phyloP scores from a whole-genome alignment of 1,140 invertebrate species.

The Apis florea region DNA sequence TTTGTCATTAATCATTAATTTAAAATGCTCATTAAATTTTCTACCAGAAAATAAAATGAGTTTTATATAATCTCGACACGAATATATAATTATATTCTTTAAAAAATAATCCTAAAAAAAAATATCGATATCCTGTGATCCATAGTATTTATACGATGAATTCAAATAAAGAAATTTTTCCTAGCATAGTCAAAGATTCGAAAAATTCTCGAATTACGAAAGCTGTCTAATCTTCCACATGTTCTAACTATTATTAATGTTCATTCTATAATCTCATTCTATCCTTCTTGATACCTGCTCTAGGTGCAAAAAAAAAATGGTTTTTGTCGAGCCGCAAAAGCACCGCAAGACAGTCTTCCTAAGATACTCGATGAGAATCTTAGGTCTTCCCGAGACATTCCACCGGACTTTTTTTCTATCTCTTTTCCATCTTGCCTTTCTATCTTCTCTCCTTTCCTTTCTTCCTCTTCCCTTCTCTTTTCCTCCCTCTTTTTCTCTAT shows the following conservation, averaged over 20 bases:
- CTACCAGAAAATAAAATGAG: background rate
- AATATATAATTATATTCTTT: background rate
- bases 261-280: constrained; percentile 6
- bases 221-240: background rate
- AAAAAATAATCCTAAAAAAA: constrained; percentile 18
- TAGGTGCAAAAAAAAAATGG: constrained; percentile 30
- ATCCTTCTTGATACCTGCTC: background rate
- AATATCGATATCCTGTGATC: constrained; percentile 16
- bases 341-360: background rate
- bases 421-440: constrained; percentile 13
- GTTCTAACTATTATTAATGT: constrained; percentile 12
- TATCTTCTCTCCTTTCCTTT: background rate
- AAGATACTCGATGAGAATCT: constrained; percentile 26
- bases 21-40: no score
- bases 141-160: constrained; percentile 2
- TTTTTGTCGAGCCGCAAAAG: constrained; percentile 40
- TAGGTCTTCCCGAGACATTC: constrained; percentile 28
- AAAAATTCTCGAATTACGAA: constrained; percentile 62
- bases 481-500: background rate
- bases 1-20: no score
- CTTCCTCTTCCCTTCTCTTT: constrained; percentile 1
- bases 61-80: background rate
- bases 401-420: constrained; percentile 26
- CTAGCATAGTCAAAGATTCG: constrained; percentile 45
- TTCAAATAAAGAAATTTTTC: constrained; percentile 42